These are phyloP conservation scores for Turritopsis dohrnii DNA, from an alignment of 30 jellyfish, hydroid and myxozoan genomes.

Conservation along the genomic window DNA sequence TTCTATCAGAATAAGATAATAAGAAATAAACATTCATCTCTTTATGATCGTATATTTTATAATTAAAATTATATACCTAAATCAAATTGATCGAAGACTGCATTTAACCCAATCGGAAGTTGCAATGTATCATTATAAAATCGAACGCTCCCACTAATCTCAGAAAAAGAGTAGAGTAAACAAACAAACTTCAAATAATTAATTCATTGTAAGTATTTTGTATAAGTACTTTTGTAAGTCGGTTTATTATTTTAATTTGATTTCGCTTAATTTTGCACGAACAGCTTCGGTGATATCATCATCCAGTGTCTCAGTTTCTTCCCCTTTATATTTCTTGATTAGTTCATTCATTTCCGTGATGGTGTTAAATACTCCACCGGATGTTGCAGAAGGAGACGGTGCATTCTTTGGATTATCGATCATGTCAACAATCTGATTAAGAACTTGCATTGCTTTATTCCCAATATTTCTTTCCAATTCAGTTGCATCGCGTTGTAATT, in stretches of 20 bases:
- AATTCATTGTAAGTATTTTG: too few relatives aligned
- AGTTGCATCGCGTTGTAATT: slow-evolving; percentile 11
- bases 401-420: background rate
- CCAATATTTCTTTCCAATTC: background rate
- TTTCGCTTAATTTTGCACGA: background rate
- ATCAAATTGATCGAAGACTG: too few relatives aligned
- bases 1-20: too few relatives aligned
- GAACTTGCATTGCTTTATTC: slow-evolving; percentile 3
- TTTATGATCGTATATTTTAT: too few relatives aligned
- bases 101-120: too few relatives aligned
- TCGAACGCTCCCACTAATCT: too few relatives aligned
- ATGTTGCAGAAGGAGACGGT: background rate
- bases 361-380: background rate
- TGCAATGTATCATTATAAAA: too few relatives aligned
- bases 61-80: too few relatives aligned
- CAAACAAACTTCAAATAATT: too few relatives aligned
- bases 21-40: too few relatives aligned
- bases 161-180: too few relatives aligned
- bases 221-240: too few relatives aligned
- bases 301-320: background rate
- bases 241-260: background rate
- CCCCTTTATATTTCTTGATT: background rate
- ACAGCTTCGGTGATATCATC: slow-evolving; percentile 5
- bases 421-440: background rate
- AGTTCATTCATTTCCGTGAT: background rate